These are phyloP conservation scores for Etheostoma nigrum DNA, from an alignment of 2,797 vertebrate genomes.

Conservation along the genomic window DNA sequence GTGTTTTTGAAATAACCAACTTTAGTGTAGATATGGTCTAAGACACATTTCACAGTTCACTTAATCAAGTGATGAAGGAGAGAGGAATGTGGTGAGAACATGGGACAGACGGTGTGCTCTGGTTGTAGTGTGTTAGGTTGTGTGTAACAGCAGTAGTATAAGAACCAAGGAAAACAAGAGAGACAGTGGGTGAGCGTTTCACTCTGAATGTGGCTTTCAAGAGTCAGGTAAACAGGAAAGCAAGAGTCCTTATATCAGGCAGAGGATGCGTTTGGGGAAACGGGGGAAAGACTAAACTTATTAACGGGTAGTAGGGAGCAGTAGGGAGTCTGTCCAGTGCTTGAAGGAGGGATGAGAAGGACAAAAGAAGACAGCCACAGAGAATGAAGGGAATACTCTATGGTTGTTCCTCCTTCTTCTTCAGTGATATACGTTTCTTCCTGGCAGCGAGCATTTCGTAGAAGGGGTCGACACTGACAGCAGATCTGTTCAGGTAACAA, in stretches of 20 bases:
- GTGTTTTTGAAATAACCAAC: constrained; percentile 10
- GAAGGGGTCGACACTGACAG: constrained; percentile 95
- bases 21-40: constrained; percentile 50
- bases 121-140: constrained; percentile 34
- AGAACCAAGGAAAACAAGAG: constrained; percentile 29
- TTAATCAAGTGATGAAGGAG: constrained; percentile 27
- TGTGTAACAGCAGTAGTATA: constrained; percentile 47
- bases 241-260: constrained; percentile 40
- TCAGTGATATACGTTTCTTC: constrained; percentile 95
- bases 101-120: constrained; percentile 41
- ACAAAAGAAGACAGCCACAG: constrained; percentile 42
- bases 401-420: constrained; percentile 93
- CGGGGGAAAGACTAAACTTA: constrained; percentile 14
- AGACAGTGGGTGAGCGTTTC: constrained; percentile 36
- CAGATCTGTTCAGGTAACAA: constrained; percentile 83
- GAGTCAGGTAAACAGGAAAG: constrained; percentile 59
- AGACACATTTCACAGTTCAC: constrained; percentile 52
- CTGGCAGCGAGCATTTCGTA: constrained; percentile 95
- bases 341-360: constrained; percentile 48
- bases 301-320: constrained; percentile 25
- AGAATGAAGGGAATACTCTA: constrained; percentile 58
- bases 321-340: constrained; percentile 33
- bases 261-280: constrained; percentile 30
- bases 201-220: constrained; percentile 53
- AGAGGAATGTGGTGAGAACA: constrained; percentile 34